phyloP scores from a whole-genome alignment of 2,113 vertebrate genomes.

The Apistogramma diplotaenia region DNA sequence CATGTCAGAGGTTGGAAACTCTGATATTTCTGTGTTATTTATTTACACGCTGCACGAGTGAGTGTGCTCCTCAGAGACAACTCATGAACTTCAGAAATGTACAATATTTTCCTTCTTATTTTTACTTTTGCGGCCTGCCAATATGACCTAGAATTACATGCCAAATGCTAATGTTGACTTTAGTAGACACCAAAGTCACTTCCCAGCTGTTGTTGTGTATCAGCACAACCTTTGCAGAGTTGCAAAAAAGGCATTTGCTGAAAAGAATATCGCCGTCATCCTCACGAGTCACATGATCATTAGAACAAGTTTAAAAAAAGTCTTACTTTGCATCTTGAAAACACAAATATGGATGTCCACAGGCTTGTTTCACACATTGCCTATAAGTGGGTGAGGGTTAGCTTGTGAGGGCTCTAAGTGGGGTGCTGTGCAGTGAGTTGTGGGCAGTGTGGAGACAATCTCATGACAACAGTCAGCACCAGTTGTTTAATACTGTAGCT shows the following conservation, averaged over 20 bases:
- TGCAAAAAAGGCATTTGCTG: neutral
- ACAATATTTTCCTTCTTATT: slow-evolving; percentile 37
- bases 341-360: neutral
- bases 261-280: neutral
- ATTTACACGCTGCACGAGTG: slow-evolving; percentile 48
- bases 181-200: slow-evolving; percentile 11
- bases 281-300: neutral
- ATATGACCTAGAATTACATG: slow-evolving; percentile 36
- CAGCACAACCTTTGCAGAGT: neutral
- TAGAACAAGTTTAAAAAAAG: neutral
- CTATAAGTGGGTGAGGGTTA: slow-evolving; percentile 36
- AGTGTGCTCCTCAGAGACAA: slow-evolving; percentile 45
- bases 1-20: slow-evolving; percentile 32
- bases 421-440: neutral
- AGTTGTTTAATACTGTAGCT: slow-evolving; percentile 63
- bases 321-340: neutral
- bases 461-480: slow-evolving; percentile 44
- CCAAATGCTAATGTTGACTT: slow-evolving; percentile 34
- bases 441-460: slow-evolving; percentile 24
- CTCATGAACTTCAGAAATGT: slow-evolving; percentile 43
- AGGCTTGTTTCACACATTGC: slow-evolving; percentile 2
- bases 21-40: slow-evolving; percentile 45
- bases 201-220: slow-evolving; percentile 24
- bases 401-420: slow-evolving; percentile 11
- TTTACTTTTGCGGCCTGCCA: slow-evolving; percentile 34